Evolutionary conservation across 2,797 vertebrate species (phyloP).

Genomic region (Dryobates pubescens): DNA sequence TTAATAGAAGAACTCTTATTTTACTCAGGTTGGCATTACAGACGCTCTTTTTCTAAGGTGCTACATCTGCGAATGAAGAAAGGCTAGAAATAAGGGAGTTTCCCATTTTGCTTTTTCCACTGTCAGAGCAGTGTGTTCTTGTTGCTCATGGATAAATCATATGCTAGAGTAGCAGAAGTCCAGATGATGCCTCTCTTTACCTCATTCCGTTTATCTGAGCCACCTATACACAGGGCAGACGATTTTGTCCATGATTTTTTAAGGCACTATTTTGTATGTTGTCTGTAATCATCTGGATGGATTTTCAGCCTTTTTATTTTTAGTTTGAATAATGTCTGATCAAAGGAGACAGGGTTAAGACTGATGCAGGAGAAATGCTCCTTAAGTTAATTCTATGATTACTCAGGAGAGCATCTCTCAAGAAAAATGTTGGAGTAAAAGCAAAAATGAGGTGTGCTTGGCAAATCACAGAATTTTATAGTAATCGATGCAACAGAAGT

Average conservation of each 20-base stretch:
- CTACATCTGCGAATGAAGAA: not conserved
- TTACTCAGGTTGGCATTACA: not conserved
- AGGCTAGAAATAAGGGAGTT: not conserved
- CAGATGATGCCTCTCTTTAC: not conserved
- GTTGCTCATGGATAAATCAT: not conserved
- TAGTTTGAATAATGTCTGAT: constrained; percentile 27
- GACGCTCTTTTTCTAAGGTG: not conserved
- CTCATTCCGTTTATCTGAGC: not conserved
- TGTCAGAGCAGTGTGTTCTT: not conserved
- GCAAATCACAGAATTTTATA: not conserved
- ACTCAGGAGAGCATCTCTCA: constrained; percentile 13
- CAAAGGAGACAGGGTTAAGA: constrained; percentile 19
- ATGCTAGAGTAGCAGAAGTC: not conserved
- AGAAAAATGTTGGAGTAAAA: not conserved
- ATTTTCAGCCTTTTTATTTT: constrained; percentile 19
- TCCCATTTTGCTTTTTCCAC: not conserved
- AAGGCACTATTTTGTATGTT: not conserved
- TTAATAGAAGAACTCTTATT: not conserved
- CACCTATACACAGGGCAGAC: not conserved
- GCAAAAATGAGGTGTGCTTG: not conserved
- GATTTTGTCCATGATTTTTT: not conserved
- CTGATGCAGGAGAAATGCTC: not conserved
- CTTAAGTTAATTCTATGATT: constrained; percentile 19
- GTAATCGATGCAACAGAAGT: not conserved
- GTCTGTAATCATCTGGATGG: not conserved